These are phyloP conservation scores for Belonocnema kinseyi DNA, from an alignment of 1,140 invertebrate species.

Conservation along the genomic window DNA sequence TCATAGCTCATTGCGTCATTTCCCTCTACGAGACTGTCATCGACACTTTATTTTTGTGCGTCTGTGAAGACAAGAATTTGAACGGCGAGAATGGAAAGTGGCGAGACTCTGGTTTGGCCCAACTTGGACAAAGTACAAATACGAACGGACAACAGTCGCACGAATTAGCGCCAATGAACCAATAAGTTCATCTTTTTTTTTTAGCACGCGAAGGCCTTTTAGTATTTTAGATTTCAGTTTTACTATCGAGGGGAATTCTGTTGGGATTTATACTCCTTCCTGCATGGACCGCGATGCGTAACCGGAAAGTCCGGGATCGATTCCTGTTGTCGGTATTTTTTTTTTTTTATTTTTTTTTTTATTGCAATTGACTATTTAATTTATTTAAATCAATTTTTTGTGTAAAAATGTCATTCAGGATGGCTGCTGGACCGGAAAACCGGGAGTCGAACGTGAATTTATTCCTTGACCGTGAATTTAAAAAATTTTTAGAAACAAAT, in stretches of 20 bases:
- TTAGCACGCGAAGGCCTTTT: neutral
- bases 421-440: too few relatives aligned
- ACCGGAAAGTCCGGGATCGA: too few relatives aligned
- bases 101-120: conserved; percentile 80
- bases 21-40: conserved; percentile 98
- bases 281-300: too few relatives aligned
- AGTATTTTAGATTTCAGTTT: neutral
- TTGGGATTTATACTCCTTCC: too few relatives aligned
- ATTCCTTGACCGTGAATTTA: too few relatives aligned
- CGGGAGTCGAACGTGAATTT: too few relatives aligned
- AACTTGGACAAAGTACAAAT: conserved; percentile 70
- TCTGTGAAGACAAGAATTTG: conserved; percentile 88
- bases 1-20: conserved; percentile 94
- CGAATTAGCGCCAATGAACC: conserved; percentile 69
- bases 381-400: too few relatives aligned
- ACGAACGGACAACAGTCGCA: conserved; percentile 71
- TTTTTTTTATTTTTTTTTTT: too few relatives aligned
- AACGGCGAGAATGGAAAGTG: conserved; percentile 80
- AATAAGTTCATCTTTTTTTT: conserved; percentile 47
- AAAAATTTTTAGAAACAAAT: too few relatives aligned
- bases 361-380: too few relatives aligned
- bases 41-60: conserved; percentile 95
- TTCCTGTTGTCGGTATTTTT: too few relatives aligned
- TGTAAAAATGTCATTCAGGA: too few relatives aligned
- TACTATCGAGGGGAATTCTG: conserved; percentile 34